These are phyloP conservation scores for Helicoverpa zea DNA, from an alignment of 1,140 invertebrate genomes.

Conservation along the genomic window DNA sequence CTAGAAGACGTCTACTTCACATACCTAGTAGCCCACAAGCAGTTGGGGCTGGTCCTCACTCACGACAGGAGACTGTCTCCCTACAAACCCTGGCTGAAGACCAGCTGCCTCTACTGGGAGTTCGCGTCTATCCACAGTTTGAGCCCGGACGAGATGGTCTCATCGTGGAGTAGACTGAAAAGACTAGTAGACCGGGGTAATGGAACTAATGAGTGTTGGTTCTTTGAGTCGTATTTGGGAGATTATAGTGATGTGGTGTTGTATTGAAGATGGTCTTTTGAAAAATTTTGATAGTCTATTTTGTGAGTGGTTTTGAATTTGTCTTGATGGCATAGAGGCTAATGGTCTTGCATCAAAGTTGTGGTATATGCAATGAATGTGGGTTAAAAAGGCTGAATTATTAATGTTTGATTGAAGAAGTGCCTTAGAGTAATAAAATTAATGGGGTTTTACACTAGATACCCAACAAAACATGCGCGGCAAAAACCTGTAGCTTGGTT, in stretches of 20 bases:
- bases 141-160: constrained; percentile 60
- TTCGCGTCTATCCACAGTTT: constrained; percentile 70
- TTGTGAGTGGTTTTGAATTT: too few species aligned
- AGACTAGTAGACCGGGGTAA: constrained; percentile 49
- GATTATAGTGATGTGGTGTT: constrained; percentile 43
- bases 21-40: constrained; percentile 67
- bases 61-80: constrained; percentile 74
- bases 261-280: not conserved
- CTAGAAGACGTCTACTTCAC: constrained; percentile 80
- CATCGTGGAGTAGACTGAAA: constrained; percentile 60
- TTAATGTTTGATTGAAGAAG: too few species aligned
- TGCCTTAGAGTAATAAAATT: too few species aligned
- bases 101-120: constrained; percentile 63
- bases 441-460: too few species aligned
- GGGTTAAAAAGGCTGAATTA: too few species aligned
- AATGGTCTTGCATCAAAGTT: too few species aligned
- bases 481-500: too few species aligned
- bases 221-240: constrained; percentile 57
- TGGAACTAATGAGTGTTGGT: constrained; percentile 50
- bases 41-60: constrained; percentile 58
- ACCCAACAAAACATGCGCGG: too few species aligned
- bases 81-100: constrained; percentile 65
- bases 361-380: too few species aligned
- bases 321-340: too few species aligned
- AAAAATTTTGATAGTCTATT: too few species aligned